Evolutionary conservation across 1,140 invertebrate genomes (phyloP).

Genomic region (Drosophila nigromelanica): DNA sequence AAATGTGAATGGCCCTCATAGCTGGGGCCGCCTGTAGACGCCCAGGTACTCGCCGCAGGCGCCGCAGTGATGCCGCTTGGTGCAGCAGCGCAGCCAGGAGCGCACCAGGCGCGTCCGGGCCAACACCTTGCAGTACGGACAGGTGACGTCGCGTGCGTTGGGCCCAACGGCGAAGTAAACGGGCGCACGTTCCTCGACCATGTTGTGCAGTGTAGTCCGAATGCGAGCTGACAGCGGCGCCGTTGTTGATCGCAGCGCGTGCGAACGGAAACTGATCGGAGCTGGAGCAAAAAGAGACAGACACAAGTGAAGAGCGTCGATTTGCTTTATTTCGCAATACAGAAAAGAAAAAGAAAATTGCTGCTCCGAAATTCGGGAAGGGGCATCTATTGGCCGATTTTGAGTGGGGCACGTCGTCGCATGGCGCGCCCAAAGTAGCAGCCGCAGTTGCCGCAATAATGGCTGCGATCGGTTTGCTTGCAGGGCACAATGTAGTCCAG

Average conservation of each 20-base stretch:
- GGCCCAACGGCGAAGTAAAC: constrained; percentile 82
- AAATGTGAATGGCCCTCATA: constrained; percentile 11
- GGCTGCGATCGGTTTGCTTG: constrained; percentile 78
- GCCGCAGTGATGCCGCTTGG: constrained; percentile 72
- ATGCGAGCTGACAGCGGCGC: neutral
- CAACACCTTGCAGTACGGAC: constrained; percentile 67
- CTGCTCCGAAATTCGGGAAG: too few species aligned
- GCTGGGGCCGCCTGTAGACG: constrained; percentile 71
- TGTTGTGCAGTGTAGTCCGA: constrained; percentile 8
- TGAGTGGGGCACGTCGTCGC: constrained; percentile 60
- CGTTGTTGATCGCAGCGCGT: constrained; percentile 35
- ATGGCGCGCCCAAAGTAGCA: constrained; percentile 78
- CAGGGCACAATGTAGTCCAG: constrained; percentile 70
- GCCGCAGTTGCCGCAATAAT: constrained; percentile 79
- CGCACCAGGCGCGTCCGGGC: constrained; percentile 66
- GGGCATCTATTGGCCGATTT: constrained; percentile 13
- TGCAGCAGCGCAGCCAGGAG: constrained; percentile 60
- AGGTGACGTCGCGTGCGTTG: constrained; percentile 73
- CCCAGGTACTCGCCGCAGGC: constrained; percentile 80
- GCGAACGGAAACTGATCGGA: constrained; percentile 45
- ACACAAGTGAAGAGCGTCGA: neutral
- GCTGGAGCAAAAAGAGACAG: neutral
- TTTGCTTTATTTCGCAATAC: neutral
- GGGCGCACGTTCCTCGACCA: constrained; percentile 49
- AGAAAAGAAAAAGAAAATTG: too few species aligned